Conservation (phyloP, 2,888 invertebrate genomes). For the Parasteatoda lunata region DNA sequence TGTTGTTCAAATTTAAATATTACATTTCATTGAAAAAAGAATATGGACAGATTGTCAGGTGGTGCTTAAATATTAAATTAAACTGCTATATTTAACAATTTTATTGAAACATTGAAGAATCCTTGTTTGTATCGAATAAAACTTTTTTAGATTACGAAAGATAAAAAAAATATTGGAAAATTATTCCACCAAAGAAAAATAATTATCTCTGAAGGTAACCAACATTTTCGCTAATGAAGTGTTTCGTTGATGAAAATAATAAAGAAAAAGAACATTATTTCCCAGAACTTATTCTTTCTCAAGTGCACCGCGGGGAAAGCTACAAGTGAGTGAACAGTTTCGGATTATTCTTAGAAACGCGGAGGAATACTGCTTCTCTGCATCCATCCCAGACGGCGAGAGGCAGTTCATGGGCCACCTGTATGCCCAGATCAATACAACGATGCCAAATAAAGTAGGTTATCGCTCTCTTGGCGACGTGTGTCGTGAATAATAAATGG, state of each 20-base stretch:
- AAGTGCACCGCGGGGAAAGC: slow-evolving; percentile 14
- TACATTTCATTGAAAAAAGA: no score
- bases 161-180: no score
- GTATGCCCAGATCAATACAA: slow-evolving; percentile 59
- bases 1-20: no score
- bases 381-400: slow-evolving; percentile 14
- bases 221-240: background rate
- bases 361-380: slow-evolving; percentile 53
- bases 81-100: no score
- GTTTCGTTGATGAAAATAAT: background rate
- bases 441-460: background rate
- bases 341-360: slow-evolving; percentile 10
- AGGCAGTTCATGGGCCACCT: slow-evolving; percentile 52
- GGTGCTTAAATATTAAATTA: no score
- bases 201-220: no score
- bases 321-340: slow-evolving; percentile 49
- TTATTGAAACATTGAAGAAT: no score
- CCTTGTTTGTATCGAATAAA: no score
- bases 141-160: no score
- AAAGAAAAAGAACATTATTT: slow-evolving; percentile 11
- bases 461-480: slow-evolving; percentile 7
- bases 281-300: slow-evolving; percentile 18
- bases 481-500: no score
- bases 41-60: no score
- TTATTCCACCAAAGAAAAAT: no score